Conservation (phyloP, 2,797 vertebrate species). For the Amblyopsis hoosieri region DNA sequence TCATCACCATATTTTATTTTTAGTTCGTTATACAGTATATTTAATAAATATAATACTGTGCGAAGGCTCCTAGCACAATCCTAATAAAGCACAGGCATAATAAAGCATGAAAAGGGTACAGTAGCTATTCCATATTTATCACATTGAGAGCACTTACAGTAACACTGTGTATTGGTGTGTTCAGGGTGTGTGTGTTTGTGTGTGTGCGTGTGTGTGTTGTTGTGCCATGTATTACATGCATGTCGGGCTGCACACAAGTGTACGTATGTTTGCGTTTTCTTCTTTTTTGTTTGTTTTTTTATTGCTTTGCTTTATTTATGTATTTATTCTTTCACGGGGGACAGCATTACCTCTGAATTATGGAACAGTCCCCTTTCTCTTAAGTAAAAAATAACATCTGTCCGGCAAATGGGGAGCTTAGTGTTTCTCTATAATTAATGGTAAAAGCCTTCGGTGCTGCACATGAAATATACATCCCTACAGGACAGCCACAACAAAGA, state of each 20-base stretch:
- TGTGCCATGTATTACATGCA: conserved; percentile 21
- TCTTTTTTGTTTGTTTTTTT: conserved; percentile 21
- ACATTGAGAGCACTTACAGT: conserved; percentile 49
- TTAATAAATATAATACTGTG: conserved; percentile 5
- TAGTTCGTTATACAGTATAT: no score
- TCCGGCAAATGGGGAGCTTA: conserved; percentile 83
- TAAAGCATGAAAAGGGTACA: conserved; percentile 62
- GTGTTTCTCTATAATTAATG: conserved; percentile 84
- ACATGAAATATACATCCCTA: conserved; percentile 81
- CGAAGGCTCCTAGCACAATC: conserved; percentile 8
- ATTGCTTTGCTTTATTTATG: conserved; percentile 70
- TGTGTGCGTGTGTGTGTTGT: conserved; percentile 12
- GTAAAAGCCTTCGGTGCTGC: conserved; percentile 82
- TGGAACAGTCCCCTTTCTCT: conserved; percentile 78
- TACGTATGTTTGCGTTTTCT: conserved; percentile 64
- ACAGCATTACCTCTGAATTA: conserved; percentile 80
- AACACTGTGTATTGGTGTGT: conserved; percentile 24
- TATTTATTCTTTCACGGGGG: conserved; percentile 61
- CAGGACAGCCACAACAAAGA: conserved; percentile 70
- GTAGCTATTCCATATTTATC: conserved; percentile 72
- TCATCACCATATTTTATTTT: no score
- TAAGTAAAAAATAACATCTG: conserved; percentile 84
- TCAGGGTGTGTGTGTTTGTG: conserved; percentile 33
- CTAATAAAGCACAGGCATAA: conserved; percentile 39
- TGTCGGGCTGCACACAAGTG: conserved; percentile 27